Conservation (phyloP, 2,888 invertebrate species). For the Augochlorella aurata region DNA sequence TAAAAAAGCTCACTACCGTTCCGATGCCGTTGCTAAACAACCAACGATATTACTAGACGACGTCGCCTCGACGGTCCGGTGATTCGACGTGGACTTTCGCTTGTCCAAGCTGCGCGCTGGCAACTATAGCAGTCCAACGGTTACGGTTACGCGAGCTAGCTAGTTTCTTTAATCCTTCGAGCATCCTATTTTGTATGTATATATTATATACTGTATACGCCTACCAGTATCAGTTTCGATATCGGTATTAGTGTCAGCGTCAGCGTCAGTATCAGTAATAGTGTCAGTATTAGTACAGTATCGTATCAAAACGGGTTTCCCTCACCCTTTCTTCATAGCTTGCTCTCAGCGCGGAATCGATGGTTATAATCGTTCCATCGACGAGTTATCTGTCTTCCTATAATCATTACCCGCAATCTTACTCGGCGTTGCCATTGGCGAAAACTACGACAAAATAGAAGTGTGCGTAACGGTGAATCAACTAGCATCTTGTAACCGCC, state of each 20-base stretch:
- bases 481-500: conserved; percentile 1
- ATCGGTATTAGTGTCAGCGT: too few species aligned
- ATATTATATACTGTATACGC: conserved; percentile 10
- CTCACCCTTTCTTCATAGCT: background rate
- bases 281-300: conserved; percentile 1
- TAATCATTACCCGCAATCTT: background rate
- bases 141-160: conserved; percentile 27
- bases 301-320: conserved; percentile 9
- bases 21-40: conserved; percentile 44
- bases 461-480: background rate
- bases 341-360: background rate
- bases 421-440: background rate
- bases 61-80: conserved; percentile 37
- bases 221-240: too few species aligned
- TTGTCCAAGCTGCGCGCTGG: conserved; percentile 17
- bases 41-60: conserved; percentile 26
- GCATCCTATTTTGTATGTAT: too few species aligned
- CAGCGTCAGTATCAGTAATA: too few species aligned
- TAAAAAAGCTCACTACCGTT: conserved; percentile 60
- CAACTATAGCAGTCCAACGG: conserved; percentile 34
- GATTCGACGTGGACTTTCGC: conserved; percentile 37
- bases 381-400: background rate
- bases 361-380: too few species aligned
- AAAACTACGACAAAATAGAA: background rate
- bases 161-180: conserved; percentile 9